Evolutionary conservation across 2,888 invertebrate genomes (phyloP).

Genomic region (Auanema sp.): DNA sequence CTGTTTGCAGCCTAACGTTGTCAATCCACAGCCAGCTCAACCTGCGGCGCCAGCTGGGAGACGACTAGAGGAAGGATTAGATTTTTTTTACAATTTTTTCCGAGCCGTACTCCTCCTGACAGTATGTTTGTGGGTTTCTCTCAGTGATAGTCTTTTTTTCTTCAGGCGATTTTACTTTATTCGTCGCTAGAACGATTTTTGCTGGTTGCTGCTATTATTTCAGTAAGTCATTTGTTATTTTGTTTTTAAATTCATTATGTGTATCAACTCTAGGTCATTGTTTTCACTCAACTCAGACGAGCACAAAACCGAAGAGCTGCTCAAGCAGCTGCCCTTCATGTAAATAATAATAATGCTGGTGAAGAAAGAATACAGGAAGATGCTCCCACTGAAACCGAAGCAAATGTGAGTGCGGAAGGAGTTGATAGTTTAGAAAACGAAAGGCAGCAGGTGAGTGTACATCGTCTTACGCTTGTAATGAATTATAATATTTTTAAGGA

Average conservation of each 20-base stretch:
- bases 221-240: slow-evolving; percentile 8
- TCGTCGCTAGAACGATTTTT: slow-evolving; percentile 39
- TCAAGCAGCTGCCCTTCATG: slow-evolving; percentile 10
- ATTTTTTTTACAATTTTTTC: slow-evolving; percentile 35
- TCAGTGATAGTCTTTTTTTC: not conserved
- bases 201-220: slow-evolving; percentile 16
- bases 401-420: slow-evolving; percentile 3
- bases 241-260: not conserved
- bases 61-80: slow-evolving; percentile 30
- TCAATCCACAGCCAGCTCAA: not conserved
- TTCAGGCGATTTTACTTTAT: slow-evolving; percentile 33
- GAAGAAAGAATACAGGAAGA: slow-evolving; percentile 20
- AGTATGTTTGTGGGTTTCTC: slow-evolving; percentile 12
- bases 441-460: not conserved
- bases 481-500: not conserved
- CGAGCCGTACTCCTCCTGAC: slow-evolving; percentile 32
- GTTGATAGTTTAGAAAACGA: not conserved
- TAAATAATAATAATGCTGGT: slow-evolving; percentile 42
- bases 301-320: slow-evolving; percentile 19
- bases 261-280: slow-evolving; percentile 9
- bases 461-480: too few species aligned
- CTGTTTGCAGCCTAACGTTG: slow-evolving; percentile 1
- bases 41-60: not conserved
- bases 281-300: slow-evolving; percentile 18
- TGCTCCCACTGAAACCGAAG: slow-evolving; percentile 1